Evolutionary conservation across 2,888 invertebrate genomes (phyloP).

Genomic region (Meloe dianella): DNA sequence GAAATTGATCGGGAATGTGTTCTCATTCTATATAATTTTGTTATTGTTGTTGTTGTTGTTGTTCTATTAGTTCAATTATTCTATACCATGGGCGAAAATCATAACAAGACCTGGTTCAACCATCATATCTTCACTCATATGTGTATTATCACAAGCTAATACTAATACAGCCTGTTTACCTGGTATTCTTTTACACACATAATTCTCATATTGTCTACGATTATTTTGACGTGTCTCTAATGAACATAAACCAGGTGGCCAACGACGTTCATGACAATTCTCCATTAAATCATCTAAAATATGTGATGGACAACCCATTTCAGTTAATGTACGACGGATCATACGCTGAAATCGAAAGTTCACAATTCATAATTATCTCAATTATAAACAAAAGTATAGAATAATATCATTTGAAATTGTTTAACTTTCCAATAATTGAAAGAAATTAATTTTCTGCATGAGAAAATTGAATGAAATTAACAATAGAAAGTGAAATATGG

Average conservation of each 20-base stretch:
- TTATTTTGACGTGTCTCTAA: slow-evolving; percentile 94
- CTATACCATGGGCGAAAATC: slow-evolving; percentile 98
- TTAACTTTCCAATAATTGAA: not conserved
- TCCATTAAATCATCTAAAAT: slow-evolving; percentile 95
- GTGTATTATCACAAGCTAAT: slow-evolving; percentile 91
- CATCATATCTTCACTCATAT: slow-evolving; percentile 96
- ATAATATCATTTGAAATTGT: not conserved
- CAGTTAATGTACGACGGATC: slow-evolving; percentile 90
- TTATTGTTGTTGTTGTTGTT: not conserved
- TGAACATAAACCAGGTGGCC: slow-evolving; percentile 93
- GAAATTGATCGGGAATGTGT: slow-evolving; percentile 4
- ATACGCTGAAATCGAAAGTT: slow-evolving; percentile 71
- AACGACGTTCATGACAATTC: slow-evolving; percentile 93
- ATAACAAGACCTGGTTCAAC: slow-evolving; percentile 95
- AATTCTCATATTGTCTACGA: slow-evolving; percentile 90
- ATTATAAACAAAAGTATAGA: slow-evolving; percentile 14
- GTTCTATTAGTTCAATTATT: slow-evolving; percentile 60
- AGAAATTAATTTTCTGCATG: not conserved
- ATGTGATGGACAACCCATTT: slow-evolving; percentile 92
- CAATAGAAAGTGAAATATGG: no score
- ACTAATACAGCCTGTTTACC: slow-evolving; percentile 96
- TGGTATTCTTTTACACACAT: slow-evolving; percentile 92
- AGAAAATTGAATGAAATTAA: no score
- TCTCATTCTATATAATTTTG: not conserved
- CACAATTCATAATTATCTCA: slow-evolving; percentile 13